These are phyloP conservation scores for Coreius guichenoti DNA, from an alignment of 2,797 vertebrate species.

Conservation along the genomic window DNA sequence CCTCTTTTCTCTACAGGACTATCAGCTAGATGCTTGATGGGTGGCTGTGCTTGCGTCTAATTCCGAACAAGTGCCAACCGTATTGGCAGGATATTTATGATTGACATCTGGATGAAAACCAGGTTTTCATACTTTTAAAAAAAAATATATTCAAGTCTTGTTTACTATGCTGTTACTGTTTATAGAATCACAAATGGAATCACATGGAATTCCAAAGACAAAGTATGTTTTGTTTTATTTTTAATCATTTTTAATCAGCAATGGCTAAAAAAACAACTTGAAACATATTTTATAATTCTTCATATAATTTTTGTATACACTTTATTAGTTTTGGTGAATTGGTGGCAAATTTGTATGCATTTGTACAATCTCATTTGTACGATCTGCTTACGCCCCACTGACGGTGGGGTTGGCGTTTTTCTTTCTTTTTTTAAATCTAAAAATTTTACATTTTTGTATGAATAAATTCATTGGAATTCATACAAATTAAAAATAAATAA, in stretches of 20 bases:
- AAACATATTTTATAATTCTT: not conserved
- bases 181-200: not conserved
- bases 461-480: not conserved
- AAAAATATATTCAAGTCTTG: not conserved
- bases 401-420: not conserved
- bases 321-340: not conserved
- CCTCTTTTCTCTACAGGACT: slow-evolving; percentile 53
- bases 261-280: not conserved
- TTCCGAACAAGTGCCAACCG: not conserved
- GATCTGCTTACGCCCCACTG: not conserved
- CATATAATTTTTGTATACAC: not conserved
- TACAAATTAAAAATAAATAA: fast-evolving
- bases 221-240: not conserved
- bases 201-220: not conserved
- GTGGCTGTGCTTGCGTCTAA: slow-evolving; percentile 20
- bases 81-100: slow-evolving; percentile 9
- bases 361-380: not conserved
- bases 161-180: not conserved
- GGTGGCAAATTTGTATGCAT: not conserved
- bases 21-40: slow-evolving; percentile 45
- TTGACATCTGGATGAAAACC: not conserved
- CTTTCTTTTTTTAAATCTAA: no score
- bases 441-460: not conserved
- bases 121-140: not conserved
- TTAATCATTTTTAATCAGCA: not conserved